A percentile compares a stretch with the other conserved stretches of the same genome.
Evolutionary conservation across 2,888 invertebrate genomes (phyloP).

Genomic region (Eilema caniola): DNA sequence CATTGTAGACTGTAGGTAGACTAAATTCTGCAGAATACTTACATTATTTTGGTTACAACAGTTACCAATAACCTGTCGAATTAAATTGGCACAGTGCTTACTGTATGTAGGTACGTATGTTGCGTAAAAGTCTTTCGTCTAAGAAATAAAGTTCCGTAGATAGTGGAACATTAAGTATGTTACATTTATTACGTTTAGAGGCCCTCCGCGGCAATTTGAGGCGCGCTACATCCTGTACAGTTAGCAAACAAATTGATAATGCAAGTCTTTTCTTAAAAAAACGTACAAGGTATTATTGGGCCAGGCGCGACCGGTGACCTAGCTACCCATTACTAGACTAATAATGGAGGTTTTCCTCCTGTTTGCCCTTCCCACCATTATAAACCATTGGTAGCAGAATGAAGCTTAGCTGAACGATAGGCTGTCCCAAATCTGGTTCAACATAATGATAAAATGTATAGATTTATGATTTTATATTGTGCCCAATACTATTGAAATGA

Average conservation of each 20-base stretch:
- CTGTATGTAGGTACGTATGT: not conserved
- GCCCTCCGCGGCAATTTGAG: conserved; percentile 5
- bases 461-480: no score
- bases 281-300: no score
- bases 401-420: not conserved
- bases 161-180: conserved; percentile 12
- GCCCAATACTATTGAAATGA: not conserved
- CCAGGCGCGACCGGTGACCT: no score
- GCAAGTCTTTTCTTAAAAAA: not conserved
- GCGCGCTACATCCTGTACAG: not conserved
- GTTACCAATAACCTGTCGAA: not conserved
- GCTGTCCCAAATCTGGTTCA: no score
- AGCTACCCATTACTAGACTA: no score
- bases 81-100: not conserved
- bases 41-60: not conserved
- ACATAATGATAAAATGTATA: no score
- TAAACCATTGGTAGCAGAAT: no score
- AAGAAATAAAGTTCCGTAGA: conserved; percentile 15
- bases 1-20: no score
- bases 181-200: conserved; percentile 16
- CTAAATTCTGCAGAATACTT: no score
- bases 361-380: no score
- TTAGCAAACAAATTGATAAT: not conserved
- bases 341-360: no score
- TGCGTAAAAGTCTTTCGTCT: not conserved